A percentile compares a stretch with the other conserved stretches of the same genome.
Evolutionary conservation across 2,888 invertebrate species (phyloP).

Genomic region (Orthonevra nobilis): DNA sequence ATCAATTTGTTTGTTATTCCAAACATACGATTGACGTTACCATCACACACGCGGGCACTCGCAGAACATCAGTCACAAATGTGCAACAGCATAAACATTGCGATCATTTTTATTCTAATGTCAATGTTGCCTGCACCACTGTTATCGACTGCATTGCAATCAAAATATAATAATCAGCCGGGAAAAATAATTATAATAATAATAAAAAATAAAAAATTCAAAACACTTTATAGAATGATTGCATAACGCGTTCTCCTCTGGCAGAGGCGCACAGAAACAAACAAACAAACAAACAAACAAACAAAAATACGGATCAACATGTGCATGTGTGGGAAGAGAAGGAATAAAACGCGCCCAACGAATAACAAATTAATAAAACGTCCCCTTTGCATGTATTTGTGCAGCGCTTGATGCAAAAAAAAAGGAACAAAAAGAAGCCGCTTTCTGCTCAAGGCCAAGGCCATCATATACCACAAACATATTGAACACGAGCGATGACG

Average conservation of each 20-base stretch:
- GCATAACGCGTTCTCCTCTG: constrained; percentile 56
- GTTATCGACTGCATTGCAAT: constrained; percentile 57
- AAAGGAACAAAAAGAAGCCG: constrained; percentile 63
- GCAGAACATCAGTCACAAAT: not conserved
- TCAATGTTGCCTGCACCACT: constrained; percentile 37
- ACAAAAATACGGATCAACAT: constrained; percentile 62
- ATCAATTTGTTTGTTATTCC: constrained; percentile 62
- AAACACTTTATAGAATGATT: constrained; percentile 51
- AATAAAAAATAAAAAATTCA: constrained; percentile 33
- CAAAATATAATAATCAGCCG: constrained; percentile 52
- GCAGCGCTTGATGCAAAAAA: constrained; percentile 47
- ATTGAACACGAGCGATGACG: constrained; percentile 37
- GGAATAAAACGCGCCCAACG: constrained; percentile 39
- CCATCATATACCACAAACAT: constrained; percentile 67
- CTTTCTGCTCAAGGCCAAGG: constrained; percentile 76
- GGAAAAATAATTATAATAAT: constrained; percentile 14
- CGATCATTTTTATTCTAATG: constrained; percentile 20
- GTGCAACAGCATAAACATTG: constrained; percentile 33
- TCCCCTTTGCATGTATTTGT: constrained; percentile 25
- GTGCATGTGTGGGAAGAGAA: not conserved
- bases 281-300: constrained; percentile 50
- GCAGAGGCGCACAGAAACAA: constrained; percentile 5
- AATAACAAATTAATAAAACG: constrained; percentile 2
- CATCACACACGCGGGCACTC: too few relatives aligned
- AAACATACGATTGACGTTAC: constrained; percentile 23